Conservation (phyloP, 2,797 vertebrate species). For the Syngnathus acus region DNA sequence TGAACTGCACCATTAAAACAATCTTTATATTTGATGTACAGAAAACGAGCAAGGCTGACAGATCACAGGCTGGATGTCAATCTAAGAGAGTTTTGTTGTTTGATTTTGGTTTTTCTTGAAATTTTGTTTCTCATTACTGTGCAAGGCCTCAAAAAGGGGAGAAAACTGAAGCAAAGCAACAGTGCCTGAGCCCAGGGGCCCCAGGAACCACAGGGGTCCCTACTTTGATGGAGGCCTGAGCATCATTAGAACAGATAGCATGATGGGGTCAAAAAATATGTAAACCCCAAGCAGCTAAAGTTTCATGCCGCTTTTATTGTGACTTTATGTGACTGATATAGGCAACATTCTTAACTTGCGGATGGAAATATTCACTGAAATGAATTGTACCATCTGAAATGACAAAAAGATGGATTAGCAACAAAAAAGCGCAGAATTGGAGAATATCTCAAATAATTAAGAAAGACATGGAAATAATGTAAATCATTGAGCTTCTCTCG, state of each 20-base stretch:
- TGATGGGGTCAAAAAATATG: slow-evolving; percentile 56
- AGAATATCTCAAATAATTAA: slow-evolving; percentile 4
- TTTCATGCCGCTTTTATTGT: slow-evolving; percentile 29
- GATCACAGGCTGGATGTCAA: slow-evolving; percentile 60
- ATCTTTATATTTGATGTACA: slow-evolving; percentile 65
- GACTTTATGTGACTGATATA: slow-evolving; percentile 20
- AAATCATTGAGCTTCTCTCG: slow-evolving; percentile 72
- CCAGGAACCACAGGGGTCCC: slow-evolving; percentile 60
- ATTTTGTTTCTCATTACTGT: slow-evolving; percentile 67
- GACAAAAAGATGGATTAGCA: not conserved
- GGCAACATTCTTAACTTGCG: slow-evolving; percentile 15
- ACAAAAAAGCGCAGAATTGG: slow-evolving; percentile 15
- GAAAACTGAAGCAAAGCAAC: slow-evolving; percentile 50
- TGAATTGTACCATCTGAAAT: not conserved
- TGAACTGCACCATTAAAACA: slow-evolving; percentile 68
- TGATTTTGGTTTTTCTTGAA: slow-evolving; percentile 59
- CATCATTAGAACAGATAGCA: slow-evolving; percentile 71
- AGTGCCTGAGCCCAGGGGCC: slow-evolving; percentile 60
- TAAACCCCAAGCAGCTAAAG: slow-evolving; percentile 23
- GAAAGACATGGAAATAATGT: slow-evolving; percentile 60
- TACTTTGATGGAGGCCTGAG: slow-evolving; percentile 72
- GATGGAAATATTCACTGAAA: too few relatives aligned
- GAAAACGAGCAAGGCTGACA: slow-evolving; percentile 53
- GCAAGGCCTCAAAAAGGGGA: slow-evolving; percentile 45
- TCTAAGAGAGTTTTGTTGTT: slow-evolving; percentile 54